Base-by-base conservation (phyloP, 2,888 invertebrate genomes). In the Epinotia bilunana region DNA sequence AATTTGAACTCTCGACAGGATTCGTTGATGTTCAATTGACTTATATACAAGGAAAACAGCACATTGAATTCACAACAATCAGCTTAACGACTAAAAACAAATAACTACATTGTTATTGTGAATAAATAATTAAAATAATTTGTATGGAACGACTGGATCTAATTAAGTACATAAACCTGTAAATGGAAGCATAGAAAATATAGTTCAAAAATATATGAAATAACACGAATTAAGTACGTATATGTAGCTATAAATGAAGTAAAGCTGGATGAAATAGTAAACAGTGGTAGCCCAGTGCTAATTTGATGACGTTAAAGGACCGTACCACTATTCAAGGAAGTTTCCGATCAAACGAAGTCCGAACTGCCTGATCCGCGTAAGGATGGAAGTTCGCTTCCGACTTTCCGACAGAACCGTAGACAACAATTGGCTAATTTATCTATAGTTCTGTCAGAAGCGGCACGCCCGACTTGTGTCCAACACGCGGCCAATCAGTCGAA, bases 1-100 rank as follows among this genome's bases (percentile, higher is more conserved):
- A 18, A 60, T 70, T 70, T 70, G 61, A 70, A 70, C 70, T 74
- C 18, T 55, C 43, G 46, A 63, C 33, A 69, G 70, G 71, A 68
- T 73, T 74, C 67, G 73, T 67, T 75, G 69, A 65, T 55, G 64
- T 75, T 39, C 28, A 72, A 57, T 73, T 73, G 57, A 71, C 62
- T 60, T 60, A 57, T n/a, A 43, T 70, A 61, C 33, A 62, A 33
- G 20, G n/a, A 49, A 62, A 61, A 53, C 61, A 70, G 33, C 53
- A 70, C 23, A 62, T 60, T 61, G 11, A 23, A 55, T 68, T 43
- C n/a, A 69, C 43, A 69, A 69, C 58, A 46, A 60, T 46, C 12
- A 69, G 11, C 68, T 33, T 58, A 61, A 58, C 13, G 18, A 58
- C 58, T 58, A 58, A 28, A 7, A 33, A 53, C 18, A 55, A 58